Conservation (phyloP, 2,888 invertebrate species). For the Hybos culiciformis region DNA sequence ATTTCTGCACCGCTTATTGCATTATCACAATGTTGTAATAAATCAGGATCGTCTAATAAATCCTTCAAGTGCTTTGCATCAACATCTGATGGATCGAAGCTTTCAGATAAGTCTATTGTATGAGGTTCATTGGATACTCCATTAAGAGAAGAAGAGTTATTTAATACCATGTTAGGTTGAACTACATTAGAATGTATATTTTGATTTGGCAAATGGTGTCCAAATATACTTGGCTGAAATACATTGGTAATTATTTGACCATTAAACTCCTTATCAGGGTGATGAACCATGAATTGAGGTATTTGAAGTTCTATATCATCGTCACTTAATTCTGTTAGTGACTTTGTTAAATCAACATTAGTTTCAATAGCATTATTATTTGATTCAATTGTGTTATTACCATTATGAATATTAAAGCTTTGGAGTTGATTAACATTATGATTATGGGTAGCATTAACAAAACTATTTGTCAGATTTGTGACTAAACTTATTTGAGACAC, state of each 20-base stretch:
- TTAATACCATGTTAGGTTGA: background rate
- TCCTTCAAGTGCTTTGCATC: slow-evolving; percentile 33
- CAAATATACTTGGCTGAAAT: slow-evolving; percentile 10
- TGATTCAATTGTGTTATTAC: too few relatives aligned
- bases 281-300: slow-evolving; percentile 14
- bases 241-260: background rate
- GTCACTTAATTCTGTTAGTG: slow-evolving; percentile 17
- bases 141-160: background rate
- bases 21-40: slow-evolving; percentile 35
- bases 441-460: too few relatives aligned
- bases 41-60: slow-evolving; percentile 30
- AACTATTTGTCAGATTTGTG: too few relatives aligned
- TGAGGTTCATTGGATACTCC: slow-evolving; percentile 6
- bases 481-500: too few relatives aligned
- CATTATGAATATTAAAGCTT: too few relatives aligned
- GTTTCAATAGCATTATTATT: slow-evolving; percentile 17
- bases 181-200: background rate
- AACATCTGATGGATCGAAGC: slow-evolving; percentile 22
- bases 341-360: slow-evolving; percentile 16
- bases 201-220: slow-evolving; percentile 16
- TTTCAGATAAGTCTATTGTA: slow-evolving; percentile 14
- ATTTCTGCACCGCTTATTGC: slow-evolving; percentile 36
- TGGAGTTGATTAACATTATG: too few relatives aligned
- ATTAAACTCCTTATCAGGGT: slow-evolving; percentile 3
- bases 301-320: slow-evolving; percentile 14